Conservation (phyloP, 2,797 vertebrate species). For the Yasuhikotakia modesta region DNA sequence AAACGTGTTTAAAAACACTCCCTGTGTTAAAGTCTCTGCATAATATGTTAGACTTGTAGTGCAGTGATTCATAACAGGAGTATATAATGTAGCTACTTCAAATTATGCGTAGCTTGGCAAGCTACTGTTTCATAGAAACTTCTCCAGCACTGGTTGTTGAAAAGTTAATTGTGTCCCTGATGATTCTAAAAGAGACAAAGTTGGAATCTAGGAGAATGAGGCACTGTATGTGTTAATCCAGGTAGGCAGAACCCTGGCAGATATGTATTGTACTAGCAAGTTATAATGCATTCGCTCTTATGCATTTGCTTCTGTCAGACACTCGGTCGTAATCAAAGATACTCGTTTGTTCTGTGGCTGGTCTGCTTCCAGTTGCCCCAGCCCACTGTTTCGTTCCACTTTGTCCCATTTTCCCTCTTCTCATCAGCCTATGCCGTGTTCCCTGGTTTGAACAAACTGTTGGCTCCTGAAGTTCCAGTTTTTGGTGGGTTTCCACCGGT, state of each 20-base stretch:
- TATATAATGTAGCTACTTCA: background rate
- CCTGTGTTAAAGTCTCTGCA: no score
- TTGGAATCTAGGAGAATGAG: slow-evolving; percentile 10
- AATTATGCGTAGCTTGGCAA: slow-evolving; percentile 3
- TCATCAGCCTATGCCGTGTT: slow-evolving; percentile 9
- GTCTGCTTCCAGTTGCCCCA: slow-evolving; percentile 31
- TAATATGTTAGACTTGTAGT: background rate
- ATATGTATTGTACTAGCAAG: slow-evolving; percentile 3
- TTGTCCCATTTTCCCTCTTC: slow-evolving; percentile 10
- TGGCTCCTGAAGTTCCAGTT: slow-evolving; percentile 27
- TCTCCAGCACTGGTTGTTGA: background rate
- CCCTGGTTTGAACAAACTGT: slow-evolving; percentile 11
- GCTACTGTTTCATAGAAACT: slow-evolving; percentile 19
- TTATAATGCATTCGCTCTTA: slow-evolving; percentile 14
- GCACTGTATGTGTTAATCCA: slow-evolving; percentile 20
- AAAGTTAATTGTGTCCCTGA: slow-evolving; percentile 18
- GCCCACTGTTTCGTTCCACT: slow-evolving; percentile 36
- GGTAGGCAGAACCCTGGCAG: slow-evolving; percentile 17
- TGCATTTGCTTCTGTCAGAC: slow-evolving; percentile 15
- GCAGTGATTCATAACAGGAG: background rate
- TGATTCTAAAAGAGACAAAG: background rate
- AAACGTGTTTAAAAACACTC: background rate
- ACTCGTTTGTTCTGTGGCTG: slow-evolving; percentile 23
- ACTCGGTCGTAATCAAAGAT: slow-evolving; percentile 31
- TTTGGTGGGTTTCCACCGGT: slow-evolving; percentile 23